phyloP scores from a whole-genome alignment of 1,140 invertebrate genomes.

The Leptinotarsa texana region DNA sequence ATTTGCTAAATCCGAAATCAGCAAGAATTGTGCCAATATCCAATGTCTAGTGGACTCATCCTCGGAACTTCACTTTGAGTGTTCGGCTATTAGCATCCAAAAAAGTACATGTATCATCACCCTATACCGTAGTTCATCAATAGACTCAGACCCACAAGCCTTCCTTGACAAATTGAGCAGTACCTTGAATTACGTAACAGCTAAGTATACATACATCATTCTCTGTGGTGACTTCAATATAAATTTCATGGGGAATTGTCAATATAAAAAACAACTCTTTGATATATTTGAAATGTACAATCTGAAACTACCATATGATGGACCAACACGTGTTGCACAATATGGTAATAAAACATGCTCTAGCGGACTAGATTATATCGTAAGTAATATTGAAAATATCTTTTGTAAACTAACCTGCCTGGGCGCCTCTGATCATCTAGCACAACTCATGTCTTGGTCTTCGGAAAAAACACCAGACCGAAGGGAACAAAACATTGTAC shows the following conservation, averaged over 20 bases:
- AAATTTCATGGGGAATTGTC: constrained; percentile 11
- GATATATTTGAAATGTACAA: constrained; percentile 10
- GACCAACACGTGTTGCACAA: constrained; percentile 11
- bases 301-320: constrained; percentile 12
- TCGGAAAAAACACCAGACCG: background rate
- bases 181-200: background rate
- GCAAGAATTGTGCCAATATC: background rate
- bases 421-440: constrained; percentile 9
- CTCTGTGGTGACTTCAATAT: constrained; percentile 20
- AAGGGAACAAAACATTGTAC: background rate
- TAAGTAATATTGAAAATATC: constrained; percentile 17
- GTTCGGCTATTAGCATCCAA: constrained; percentile 2
- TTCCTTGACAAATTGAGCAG: constrained; percentile 6
- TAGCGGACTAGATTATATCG: constrained; percentile 19
- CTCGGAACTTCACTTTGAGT: constrained; percentile 13
- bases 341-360: constrained; percentile 2
- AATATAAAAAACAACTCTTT: constrained; percentile 14
- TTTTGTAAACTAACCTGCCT: background rate
- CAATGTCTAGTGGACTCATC: constrained; percentile 12
- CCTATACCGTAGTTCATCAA: constrained; percentile 17
- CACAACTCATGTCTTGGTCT: constrained; percentile 16
- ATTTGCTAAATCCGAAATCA: constrained; percentile 13
- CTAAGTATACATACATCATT: constrained; percentile 3
- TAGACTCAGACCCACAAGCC: background rate
- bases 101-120: constrained; percentile 12